Evolutionary conservation across 2,888 invertebrate species (phyloP).

Genomic region (Camponotus fellah): DNA sequence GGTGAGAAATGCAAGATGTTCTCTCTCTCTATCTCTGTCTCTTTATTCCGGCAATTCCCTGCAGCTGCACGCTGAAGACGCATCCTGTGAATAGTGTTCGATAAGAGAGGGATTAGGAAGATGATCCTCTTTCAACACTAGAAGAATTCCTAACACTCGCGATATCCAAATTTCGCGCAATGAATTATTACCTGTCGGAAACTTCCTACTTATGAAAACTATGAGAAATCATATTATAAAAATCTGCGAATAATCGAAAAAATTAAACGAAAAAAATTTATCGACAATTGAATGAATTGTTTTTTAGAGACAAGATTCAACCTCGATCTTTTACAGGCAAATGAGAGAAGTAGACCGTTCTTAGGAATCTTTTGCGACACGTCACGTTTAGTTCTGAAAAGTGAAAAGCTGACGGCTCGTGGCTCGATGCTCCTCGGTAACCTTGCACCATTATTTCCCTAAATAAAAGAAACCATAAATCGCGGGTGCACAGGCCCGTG

Average conservation of each 20-base stretch:
- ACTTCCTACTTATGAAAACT: not conserved
- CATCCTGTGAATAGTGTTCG: not conserved
- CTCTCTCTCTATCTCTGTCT: not conserved
- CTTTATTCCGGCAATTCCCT: not conserved
- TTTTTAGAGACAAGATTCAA: not conserved
- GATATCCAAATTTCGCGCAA: not conserved
- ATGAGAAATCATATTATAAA: not conserved
- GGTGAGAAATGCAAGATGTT: slow-evolving; percentile 80
- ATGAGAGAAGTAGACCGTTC: not conserved
- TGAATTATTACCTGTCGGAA: not conserved
- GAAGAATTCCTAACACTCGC: not conserved
- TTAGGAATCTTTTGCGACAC: slow-evolving; percentile 22
- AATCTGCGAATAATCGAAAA: not conserved
- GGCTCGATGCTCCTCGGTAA: slow-evolving; percentile 61
- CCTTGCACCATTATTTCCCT: slow-evolving; percentile 77
- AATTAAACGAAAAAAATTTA: not conserved
- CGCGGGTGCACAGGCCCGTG: slow-evolving; percentile 72
- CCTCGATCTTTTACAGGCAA: not conserved
- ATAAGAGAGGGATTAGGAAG: slow-evolving; percentile 4
- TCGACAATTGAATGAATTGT: not conserved
- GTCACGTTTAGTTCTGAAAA: slow-evolving; percentile 21
- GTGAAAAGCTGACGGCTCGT: slow-evolving; percentile 57
- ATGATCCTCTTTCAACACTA: not conserved
- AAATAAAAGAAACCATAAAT: slow-evolving; percentile 84
- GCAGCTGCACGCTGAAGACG: not conserved